Evolutionary conservation across 2,113 vertebrate species (phyloP).

Genomic region (Abramis brama): DNA sequence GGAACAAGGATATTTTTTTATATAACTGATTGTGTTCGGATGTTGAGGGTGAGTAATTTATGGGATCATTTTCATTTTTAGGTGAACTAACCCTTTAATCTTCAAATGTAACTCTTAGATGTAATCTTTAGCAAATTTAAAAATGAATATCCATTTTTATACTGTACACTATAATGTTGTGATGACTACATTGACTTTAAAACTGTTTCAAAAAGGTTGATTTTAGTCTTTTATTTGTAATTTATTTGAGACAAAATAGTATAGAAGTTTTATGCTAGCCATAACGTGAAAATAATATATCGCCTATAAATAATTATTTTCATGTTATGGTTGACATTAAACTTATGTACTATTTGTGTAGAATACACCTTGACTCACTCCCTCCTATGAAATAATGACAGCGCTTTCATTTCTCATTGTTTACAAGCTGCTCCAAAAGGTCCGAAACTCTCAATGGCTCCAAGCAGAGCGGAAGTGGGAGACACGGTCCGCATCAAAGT

Average conservation of each 20-base stretch:
- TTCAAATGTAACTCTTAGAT: not conserved
- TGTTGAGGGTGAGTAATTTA: no score
- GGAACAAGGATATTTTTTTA: no score
- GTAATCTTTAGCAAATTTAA: not conserved
- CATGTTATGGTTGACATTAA: no score
- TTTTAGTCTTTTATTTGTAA: no score
- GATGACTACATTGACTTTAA: not conserved
- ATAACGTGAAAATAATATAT: no score
- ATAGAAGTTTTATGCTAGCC: no score
- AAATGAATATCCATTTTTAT: not conserved
- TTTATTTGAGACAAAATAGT: no score
- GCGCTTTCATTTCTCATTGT: conserved; percentile 4
- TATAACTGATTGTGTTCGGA: no score
- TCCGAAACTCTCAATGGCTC: conserved; percentile 86
- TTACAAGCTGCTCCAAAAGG: conserved; percentile 87
- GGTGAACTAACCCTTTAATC: not conserved
- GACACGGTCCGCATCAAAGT: conserved; percentile 89
- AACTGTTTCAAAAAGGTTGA: no score
- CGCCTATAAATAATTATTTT: no score
- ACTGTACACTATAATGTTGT: not conserved
- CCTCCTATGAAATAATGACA: not conserved
- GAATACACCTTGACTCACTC: not conserved
- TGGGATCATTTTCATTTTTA: no score
- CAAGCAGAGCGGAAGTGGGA: conserved; percentile 84
- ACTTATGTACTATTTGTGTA: no score